phyloP scores from a whole-genome alignment of 2,113 vertebrate species.

The Ptyas mucosa region DNA sequence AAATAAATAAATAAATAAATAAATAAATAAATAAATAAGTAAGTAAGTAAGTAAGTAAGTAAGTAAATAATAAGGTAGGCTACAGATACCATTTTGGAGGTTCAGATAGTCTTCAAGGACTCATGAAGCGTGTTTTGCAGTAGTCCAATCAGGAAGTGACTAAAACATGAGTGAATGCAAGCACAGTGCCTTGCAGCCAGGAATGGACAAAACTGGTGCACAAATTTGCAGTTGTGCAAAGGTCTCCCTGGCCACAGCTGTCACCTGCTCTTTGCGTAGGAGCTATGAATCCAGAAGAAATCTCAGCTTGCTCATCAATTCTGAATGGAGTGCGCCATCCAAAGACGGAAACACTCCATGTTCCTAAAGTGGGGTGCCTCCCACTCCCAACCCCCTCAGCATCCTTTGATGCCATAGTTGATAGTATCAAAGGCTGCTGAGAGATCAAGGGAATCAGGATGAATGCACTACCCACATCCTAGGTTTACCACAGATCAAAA shows the following conservation, averaged over 20 bases:
- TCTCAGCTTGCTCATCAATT: not conserved
- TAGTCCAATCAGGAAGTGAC: not conserved
- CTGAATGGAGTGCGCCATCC: not conserved
- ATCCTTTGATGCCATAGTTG: not conserved
- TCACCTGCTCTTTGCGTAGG: not conserved
- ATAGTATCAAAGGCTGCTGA: not conserved
- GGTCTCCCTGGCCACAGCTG: not conserved
- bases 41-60: too few species aligned
- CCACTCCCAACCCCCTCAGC: not conserved
- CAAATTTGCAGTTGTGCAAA: not conserved
- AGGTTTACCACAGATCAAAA: not conserved
- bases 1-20: too few species aligned
- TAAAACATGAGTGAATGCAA: not conserved
- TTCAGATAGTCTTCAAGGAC: not conserved
- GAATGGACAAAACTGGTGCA: not conserved
- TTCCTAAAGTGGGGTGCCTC: not conserved
- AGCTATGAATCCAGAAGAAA: not conserved
- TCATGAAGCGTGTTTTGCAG: not conserved
- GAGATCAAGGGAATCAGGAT: not conserved
- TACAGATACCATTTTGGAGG: not conserved
- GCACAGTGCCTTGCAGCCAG: not conserved
- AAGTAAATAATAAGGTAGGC: too few species aligned
- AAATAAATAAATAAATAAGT: too few species aligned
- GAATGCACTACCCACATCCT: not conserved
- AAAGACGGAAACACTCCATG: not conserved